Base-by-base conservation (phyloP, 2,888 invertebrate species). In the Dione vanillae region DNA sequence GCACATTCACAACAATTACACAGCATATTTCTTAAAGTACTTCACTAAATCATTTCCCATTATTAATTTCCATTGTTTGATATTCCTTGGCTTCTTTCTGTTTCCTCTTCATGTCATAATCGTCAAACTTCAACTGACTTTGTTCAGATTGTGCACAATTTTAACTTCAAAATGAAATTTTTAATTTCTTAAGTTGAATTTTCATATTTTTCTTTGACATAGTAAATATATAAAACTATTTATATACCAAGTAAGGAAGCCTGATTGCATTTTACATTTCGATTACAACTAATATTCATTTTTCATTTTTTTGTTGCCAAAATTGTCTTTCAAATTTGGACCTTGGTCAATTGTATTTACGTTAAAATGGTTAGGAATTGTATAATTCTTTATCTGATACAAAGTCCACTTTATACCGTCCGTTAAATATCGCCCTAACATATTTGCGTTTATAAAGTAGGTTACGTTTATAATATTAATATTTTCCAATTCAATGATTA, bases 1-100 rank as follows among this genome's bases (percentile, higher is more conserved):
- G 54, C 6, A 56, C 54, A 37, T 56, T 37, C 54, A 10, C 37
- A 37, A 56, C 54, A 56, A 37, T 56, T 37, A 37, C 16, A 16
- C 54, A 37, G 37, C 10, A 37, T 37, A 37, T 56, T 37, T 56
- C 37, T 37, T 37, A 16, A 54, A 56, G 54, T 16, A 56, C 6
- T 56, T 16, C 54, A 56, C 54, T 56, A 56, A 37, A 56, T 56
- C 35, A 56, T 56, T 37, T 35, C 54, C 16, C 35, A n/a, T 37
- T 6, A n/a, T 37, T 37, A 37, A 56, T 56, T 56, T 37, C 16
- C 54, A 37, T 56, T 56, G 54, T 56, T 56, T 16, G 37, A n/a
- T 56, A 16, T 56, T 16, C 54, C 54, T 37, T 37, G 37, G 10
- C 16, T 56, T 56, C 35, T 37, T 37, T 56, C 37, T 10, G 54